Percentiles rank a stretch among this genome's conserved stretches.
These are phyloP conservation scores for Palythoa caribaeorum DNA, from an alignment of 92 coral and sea anemone genomes.

Conservation along the genomic window DNA sequence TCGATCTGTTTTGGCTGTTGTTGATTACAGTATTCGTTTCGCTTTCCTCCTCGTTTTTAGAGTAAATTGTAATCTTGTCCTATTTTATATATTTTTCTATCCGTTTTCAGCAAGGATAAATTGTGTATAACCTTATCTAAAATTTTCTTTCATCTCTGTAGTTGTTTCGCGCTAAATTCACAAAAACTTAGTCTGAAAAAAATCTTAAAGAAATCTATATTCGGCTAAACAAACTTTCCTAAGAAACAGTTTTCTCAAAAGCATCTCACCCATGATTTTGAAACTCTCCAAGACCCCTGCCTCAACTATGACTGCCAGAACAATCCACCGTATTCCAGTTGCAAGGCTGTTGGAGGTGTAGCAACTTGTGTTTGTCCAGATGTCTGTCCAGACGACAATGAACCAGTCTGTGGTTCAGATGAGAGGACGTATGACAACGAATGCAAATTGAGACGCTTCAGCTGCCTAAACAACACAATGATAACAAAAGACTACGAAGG, in stretches of 20 bases:
- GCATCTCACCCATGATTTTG: neutral
- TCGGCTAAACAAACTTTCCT: neutral
- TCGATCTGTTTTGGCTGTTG: no score
- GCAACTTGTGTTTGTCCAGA: slow-evolving; percentile 31
- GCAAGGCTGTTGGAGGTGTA: neutral
- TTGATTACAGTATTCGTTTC: no score
- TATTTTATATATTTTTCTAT: no score
- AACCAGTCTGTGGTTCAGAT: slow-evolving; percentile 28
- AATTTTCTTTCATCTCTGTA: no score
- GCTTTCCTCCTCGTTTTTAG: no score
- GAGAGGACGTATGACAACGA: slow-evolving; percentile 18
- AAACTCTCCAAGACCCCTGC: slow-evolving; percentile 18
- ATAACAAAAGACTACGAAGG: slow-evolving; percentile 16
- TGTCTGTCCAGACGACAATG: neutral
- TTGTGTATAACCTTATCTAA: no score
- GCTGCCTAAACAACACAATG: slow-evolving; percentile 19
- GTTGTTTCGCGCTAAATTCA: no score
- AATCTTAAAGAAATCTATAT: no score
- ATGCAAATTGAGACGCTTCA: slow-evolving; percentile 25
- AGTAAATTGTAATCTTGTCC: no score
- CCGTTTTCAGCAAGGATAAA: no score
- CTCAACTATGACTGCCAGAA: slow-evolving; percentile 30
- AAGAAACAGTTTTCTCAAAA: neutral
- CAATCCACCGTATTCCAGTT: slow-evolving; percentile 4
- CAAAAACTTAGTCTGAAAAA: no score